phyloP scores from a whole-genome alignment of 2,888 invertebrate species.

The Phoronis australis region DNA sequence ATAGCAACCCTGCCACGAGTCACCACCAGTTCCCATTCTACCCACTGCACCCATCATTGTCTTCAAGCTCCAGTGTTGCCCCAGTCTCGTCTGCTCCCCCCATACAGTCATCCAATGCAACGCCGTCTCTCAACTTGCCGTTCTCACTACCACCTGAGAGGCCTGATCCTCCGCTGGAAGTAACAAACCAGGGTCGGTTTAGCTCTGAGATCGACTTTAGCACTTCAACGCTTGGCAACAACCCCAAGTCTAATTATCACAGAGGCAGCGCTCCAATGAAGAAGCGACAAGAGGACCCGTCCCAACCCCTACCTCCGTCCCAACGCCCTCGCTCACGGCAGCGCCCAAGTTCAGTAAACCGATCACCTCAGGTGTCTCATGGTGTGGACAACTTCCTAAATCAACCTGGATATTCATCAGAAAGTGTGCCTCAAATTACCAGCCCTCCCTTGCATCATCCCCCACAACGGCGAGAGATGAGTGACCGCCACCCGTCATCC shows the following conservation, averaged over 20 bases:
- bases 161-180: conserved; percentile 16
- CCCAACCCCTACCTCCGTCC: conserved; percentile 27
- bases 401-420: no score
- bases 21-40: conserved; percentile 25
- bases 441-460: no score
- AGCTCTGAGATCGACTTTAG: conserved; percentile 6
- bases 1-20: conserved; percentile 10
- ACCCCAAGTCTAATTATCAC: no score
- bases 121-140: conserved; percentile 4
- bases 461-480: no score
- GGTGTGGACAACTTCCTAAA: no score
- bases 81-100: background rate
- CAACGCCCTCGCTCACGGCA: conserved; percentile 16
- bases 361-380: conserved; percentile 25
- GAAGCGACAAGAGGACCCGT: conserved; percentile 12
- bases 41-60: conserved; percentile 18
- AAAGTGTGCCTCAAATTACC: no score
- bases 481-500: no score
- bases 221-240: no score
- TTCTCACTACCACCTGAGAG: conserved; percentile 19
- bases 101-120: conserved; percentile 1
- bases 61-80: conserved; percentile 6
- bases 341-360: conserved; percentile 9
- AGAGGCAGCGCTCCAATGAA: conserved; percentile 12
- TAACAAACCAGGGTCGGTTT: conserved; percentile 8